A percentile compares a stretch with the other conserved stretches of the same genome.
Evolutionary conservation across 2,888 invertebrate species (phyloP).

Genomic region (Heliconius ismenius): DNA sequence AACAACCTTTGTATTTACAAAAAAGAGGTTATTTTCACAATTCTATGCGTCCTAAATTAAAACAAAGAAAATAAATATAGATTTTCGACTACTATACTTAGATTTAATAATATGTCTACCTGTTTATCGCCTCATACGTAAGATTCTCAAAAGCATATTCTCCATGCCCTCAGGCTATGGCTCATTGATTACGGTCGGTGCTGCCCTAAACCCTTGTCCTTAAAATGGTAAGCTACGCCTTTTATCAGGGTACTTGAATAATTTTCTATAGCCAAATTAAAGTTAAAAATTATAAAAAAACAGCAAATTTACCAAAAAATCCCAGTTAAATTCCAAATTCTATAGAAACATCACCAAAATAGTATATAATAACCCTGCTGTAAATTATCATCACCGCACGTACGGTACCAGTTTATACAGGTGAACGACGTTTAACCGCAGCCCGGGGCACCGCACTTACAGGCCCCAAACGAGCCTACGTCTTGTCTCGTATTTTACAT

Average conservation of each 20-base stretch:
- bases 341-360: slow-evolving; percentile 21
- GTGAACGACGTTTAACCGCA: slow-evolving; percentile 29
- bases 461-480: slow-evolving; percentile 8
- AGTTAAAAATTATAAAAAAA: background rate
- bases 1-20: too few species aligned
- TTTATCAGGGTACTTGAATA: too few species aligned
- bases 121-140: background rate
- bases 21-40: too few species aligned
- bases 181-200: background rate
- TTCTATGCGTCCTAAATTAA: too few species aligned
- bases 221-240: too few species aligned
- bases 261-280: too few species aligned
- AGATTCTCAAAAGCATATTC: background rate
- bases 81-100: too few species aligned
- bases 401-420: slow-evolving; percentile 24
- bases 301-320: background rate
- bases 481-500: slow-evolving; percentile 16
- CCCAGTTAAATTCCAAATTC: background rate
- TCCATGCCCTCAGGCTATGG: background rate
- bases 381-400: slow-evolving; percentile 3
- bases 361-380: background rate
- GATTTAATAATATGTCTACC: background rate
- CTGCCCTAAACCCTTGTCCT: background rate
- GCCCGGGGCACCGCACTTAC: slow-evolving; percentile 24
- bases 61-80: too few species aligned